phyloP scores from a whole-genome alignment of 2,888 invertebrate genomes.

The Troides helena region DNA sequence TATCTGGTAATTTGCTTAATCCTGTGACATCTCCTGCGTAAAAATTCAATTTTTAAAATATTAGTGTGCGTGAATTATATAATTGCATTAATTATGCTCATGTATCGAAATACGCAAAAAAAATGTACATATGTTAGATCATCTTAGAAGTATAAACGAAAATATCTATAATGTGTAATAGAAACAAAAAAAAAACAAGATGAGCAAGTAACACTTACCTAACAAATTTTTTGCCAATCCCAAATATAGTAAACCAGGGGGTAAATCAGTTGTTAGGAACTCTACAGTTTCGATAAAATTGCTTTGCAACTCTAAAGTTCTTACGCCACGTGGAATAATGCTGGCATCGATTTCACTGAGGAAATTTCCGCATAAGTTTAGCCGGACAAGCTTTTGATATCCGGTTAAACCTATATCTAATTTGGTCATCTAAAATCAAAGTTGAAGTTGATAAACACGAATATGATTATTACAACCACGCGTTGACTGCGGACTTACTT shows the following conservation, averaged over 20 bases:
- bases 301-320: conserved; percentile 71
- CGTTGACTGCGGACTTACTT: conserved; percentile 42
- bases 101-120: too few species aligned
- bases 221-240: conserved; percentile 76
- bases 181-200: too few species aligned
- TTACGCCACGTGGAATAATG: conserved; percentile 61
- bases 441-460: background rate
- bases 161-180: too few species aligned
- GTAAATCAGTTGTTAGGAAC: conserved; percentile 54
- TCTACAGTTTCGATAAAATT: conserved; percentile 65
- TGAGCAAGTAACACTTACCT: conserved; percentile 30
- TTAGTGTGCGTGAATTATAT: too few species aligned
- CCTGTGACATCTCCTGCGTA: conserved; percentile 45
- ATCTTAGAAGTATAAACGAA: too few species aligned
- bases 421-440: conserved; percentile 66
- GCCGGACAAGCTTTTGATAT: conserved; percentile 60
- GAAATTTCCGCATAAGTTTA: conserved; percentile 71
- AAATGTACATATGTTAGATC: too few species aligned
- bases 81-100: too few species aligned
- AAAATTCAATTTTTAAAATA: background rate
- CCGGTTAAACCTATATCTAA: conserved; percentile 60
- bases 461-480: background rate
- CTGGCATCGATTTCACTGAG: conserved; percentile 52
- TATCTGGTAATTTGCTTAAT: conserved; percentile 46
- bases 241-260: conserved; percentile 66